phyloP scores from a whole-genome alignment of 2,888 invertebrate species.

The Gonocerus acuteangulatus region DNA sequence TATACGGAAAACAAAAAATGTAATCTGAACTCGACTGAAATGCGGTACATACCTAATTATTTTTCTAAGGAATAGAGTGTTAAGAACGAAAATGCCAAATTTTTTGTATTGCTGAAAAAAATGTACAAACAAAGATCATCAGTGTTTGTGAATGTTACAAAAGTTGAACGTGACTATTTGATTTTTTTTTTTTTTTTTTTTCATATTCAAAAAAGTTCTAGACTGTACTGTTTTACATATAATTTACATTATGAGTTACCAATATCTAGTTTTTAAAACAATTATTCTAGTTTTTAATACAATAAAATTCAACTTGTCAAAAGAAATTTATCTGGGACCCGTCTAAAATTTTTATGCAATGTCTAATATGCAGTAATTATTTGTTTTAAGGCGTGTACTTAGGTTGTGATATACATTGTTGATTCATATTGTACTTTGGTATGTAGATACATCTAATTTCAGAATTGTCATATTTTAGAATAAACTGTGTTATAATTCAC shows the following conservation, averaged over 20 bases:
- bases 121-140: too few species aligned
- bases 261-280: conserved; percentile 9
- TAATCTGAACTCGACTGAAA: conserved; percentile 23
- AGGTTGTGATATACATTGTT: conserved; percentile 28
- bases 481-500: conserved; percentile 19
- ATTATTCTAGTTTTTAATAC: conserved; percentile 3
- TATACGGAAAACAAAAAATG: background rate
- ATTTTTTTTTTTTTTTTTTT: background rate
- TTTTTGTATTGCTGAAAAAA: too few species aligned
- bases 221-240: background rate
- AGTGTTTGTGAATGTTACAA: too few species aligned
- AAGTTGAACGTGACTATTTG: background rate
- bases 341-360: background rate
- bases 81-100: conserved; percentile 14
- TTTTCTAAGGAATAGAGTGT: conserved; percentile 13
- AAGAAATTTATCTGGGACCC: conserved; percentile 8
- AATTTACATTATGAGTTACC: conserved; percentile 9
- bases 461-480: conserved; percentile 28
- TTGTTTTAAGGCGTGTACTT: conserved; percentile 20
- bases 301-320: background rate
- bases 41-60: conserved; percentile 16
- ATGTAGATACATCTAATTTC: conserved; percentile 16
- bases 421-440: conserved; percentile 27
- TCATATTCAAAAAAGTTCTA: background rate
- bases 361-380: background rate